These are phyloP conservation scores for Sesia bembeciformis DNA, from an alignment of 2,888 invertebrate species.

Conservation along the genomic window DNA sequence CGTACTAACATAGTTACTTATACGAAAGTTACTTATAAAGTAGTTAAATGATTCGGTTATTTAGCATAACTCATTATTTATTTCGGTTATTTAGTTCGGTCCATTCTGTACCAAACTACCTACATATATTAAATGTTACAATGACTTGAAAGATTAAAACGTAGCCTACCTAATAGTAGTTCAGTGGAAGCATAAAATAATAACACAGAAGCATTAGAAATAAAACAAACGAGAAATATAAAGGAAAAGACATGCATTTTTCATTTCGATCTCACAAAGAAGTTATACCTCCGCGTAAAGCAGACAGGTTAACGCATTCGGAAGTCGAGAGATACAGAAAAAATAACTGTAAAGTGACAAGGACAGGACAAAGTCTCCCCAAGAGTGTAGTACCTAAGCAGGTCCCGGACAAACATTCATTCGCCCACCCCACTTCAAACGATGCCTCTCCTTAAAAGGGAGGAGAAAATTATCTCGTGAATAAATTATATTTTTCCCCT, in stretches of 20 bases:
- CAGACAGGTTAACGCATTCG: not conserved
- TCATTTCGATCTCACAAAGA: not conserved
- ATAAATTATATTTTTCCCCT: slow-evolving; percentile 72
- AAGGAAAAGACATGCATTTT: not conserved
- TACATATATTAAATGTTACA: too few species aligned
- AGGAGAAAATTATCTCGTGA: slow-evolving; percentile 73
- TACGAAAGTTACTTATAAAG: too few species aligned
- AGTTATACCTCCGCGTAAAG: not conserved
- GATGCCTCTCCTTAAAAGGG: slow-evolving; percentile 54
- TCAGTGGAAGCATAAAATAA: too few species aligned
- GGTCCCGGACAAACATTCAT: slow-evolving; percentile 54
- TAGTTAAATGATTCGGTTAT: too few species aligned
- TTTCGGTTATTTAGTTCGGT: too few species aligned
- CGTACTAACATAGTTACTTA: too few species aligned
- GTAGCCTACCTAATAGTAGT: too few species aligned
- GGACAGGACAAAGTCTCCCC: slow-evolving; percentile 23
- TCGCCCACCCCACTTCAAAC: slow-evolving; percentile 54
- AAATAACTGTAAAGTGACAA: not conserved
- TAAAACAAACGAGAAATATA: not conserved
- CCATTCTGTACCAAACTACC: too few species aligned
- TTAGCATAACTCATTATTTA: too few species aligned
- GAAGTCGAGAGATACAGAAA: not conserved
- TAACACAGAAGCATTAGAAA: not conserved
- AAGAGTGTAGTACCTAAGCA: slow-evolving; percentile 17
- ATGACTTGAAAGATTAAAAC: too few species aligned